Conservation (phyloP, 2,888 invertebrate genomes). For the Seladonia tumulorum region DNA sequence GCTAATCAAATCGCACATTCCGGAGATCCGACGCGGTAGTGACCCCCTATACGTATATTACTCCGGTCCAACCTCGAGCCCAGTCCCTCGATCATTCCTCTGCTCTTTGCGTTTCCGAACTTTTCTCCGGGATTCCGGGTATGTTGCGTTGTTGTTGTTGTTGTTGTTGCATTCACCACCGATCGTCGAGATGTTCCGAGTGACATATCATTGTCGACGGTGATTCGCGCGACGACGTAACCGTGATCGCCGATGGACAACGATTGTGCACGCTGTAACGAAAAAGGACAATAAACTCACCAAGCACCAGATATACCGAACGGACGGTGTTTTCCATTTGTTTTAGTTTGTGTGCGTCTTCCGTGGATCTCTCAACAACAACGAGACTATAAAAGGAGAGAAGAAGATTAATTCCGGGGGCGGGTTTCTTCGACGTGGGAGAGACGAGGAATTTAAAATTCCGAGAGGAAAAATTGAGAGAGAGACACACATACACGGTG, state of each 20-base stretch:
- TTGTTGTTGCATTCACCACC: neutral
- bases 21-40: conserved; percentile 55
- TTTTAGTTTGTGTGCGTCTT: conserved; percentile 18
- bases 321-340: conserved; percentile 5
- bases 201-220: neutral
- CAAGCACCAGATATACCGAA: neutral
- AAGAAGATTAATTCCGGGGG: conserved; percentile 32
- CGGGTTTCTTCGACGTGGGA: conserved; percentile 7
- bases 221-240: neutral
- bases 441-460: conserved; percentile 47
- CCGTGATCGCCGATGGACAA: neutral
- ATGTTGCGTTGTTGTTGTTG: no score
- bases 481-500: neutral
- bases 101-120: neutral
- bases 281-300: neutral
- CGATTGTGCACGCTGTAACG: neutral
- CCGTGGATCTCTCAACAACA: no score
- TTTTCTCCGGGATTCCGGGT: neutral
- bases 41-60: conserved; percentile 20
- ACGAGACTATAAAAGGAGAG: conserved; percentile 26
- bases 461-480: conserved; percentile 24
- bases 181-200: neutral
- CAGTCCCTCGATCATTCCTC: neutral
- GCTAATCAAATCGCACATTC: conserved; percentile 74
- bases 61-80: neutral